Evolutionary conservation across 2,888 invertebrate species (phyloP), one percentile per base, ranked within the genome.

Genomic region (Cremastobaeus sp.): DNA sequence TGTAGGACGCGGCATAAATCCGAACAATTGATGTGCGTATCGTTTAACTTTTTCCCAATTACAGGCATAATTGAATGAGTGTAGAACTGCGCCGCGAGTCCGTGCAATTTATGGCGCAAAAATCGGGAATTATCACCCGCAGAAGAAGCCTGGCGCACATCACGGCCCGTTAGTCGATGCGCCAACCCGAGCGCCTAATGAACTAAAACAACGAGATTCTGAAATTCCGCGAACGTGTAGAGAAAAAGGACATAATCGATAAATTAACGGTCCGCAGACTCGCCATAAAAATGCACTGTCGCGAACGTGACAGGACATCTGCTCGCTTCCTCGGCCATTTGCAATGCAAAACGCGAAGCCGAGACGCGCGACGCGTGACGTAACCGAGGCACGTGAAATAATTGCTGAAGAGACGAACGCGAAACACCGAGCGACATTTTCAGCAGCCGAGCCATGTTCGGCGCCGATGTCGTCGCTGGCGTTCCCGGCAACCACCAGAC

Each of bases 1-100:
- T 66, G 74, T 70, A 68, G 74, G 68, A 64, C 59, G 69, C 52
- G 18, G 47, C 50, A 65, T 48, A 74, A 74, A 74, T 64, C 65
- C 54, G 52, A 11, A 55, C 62, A 69, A 64, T 68, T 64, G 68
- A 71, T 68, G 68, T 69, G 64, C 64, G 68, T 57, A n/a, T n/a
- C 57, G 68, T 68, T 74, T 41, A 68, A 69, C 57, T 74, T 71
- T 57, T 65, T 59, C 30, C 59, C 65, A 71, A 71, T 71, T 71
- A 65, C 41, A 59, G 34, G n/a, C 47, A 35, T 57, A 62, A 70
- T 57, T 54, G 52, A 45, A 45, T 15, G 6, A n/a, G n/a, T n/a
- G n/a, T n/a, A n/a, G n/a, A n/a, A n/a, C n/a, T n/a, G n/a, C n/a
- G n/a, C n/a, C n/a, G n/a, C n/a, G n/a, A n/a, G n/a, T n/a, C n/a